Evolutionary conservation across 2,113 vertebrate species (phyloP), one percentile per base, ranked within the genome.

Genomic region (Ammodytes dubius): DNA sequence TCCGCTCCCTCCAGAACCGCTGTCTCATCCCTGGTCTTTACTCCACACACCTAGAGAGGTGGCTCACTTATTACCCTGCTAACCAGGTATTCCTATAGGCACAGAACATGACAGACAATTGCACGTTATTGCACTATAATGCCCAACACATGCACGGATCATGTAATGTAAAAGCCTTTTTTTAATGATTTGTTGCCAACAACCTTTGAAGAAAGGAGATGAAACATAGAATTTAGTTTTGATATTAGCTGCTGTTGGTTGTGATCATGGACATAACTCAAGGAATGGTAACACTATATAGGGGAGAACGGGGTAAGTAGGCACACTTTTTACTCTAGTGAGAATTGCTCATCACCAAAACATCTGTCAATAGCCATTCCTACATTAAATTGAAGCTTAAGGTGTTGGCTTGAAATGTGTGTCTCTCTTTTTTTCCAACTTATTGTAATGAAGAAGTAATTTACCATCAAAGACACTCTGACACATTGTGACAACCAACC

Each of bases 1-100:
- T 99, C 17, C 95, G 95, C 73, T 96, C 96, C 67, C 94, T 99
- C 12, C 98, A 99, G 80, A 98, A 95, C 94, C 96, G 96, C 89
- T 99, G 97, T 71, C 93, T 99, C 79, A 90, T 96, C 7, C 98
- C 98, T 0, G 97, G 98, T 6, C 96, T 97, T 87, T 99, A 99
- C 45, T 94, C 97, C 76, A 95, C 92, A 66, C 98, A 99, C 89
- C 95, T 99, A 13, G 97, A 98, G 88, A 94, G 97, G 71, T 99
- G 98, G 98, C 96, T 99, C 70, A 93, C 94, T 19, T 92, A 97
- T 93, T 99, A 97, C 88, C 96, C 97, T 10, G 91, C 97, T 47
- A 96, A 96, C 80, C 98, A 99, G 97, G 97, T 98, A 92, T 56
- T n/a, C 52, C 27, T 27, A 58, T 19, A 14, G 8, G 6, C 27